phyloP scores from a whole-genome alignment of 2,888 invertebrate species.

The Hydraecia micacea region DNA sequence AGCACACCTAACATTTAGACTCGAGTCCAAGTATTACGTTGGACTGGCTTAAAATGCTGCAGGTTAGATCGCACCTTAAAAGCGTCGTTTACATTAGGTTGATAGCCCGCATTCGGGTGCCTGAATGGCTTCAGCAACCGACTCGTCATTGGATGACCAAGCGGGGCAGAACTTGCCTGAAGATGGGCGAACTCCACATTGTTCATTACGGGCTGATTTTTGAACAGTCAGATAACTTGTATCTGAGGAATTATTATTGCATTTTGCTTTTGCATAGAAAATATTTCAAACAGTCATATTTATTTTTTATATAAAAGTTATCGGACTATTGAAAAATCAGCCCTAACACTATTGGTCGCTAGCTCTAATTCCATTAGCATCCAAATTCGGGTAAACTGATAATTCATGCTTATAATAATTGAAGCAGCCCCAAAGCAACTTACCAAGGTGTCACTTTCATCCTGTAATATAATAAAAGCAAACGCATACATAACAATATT shows the following conservation, averaged over 20 bases:
- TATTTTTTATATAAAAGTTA: not conserved
- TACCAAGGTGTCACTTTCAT: not conserved
- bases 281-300: not conserved
- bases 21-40: not conserved
- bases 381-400: not conserved
- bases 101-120: not conserved
- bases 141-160: not conserved
- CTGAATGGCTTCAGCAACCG: not conserved
- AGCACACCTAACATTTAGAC: not conserved
- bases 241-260: not conserved
- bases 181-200: not conserved
- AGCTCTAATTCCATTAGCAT: constrained; percentile 3
- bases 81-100: not conserved
- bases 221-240: not conserved
- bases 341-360: not conserved
- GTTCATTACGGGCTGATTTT: not conserved
- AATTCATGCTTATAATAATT: not conserved
- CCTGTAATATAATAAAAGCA: constrained; percentile 25
- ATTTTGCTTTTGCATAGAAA: not conserved
- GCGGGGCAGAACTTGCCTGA: not conserved
- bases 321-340: not conserved
- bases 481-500: not conserved
- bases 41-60: not conserved
- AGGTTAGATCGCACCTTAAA: not conserved
- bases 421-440: constrained; percentile 28